These are phyloP conservation scores for Schizopygopsis pylzovi DNA, from an alignment of 2,797 vertebrate species.

Conservation along the genomic window DNA sequence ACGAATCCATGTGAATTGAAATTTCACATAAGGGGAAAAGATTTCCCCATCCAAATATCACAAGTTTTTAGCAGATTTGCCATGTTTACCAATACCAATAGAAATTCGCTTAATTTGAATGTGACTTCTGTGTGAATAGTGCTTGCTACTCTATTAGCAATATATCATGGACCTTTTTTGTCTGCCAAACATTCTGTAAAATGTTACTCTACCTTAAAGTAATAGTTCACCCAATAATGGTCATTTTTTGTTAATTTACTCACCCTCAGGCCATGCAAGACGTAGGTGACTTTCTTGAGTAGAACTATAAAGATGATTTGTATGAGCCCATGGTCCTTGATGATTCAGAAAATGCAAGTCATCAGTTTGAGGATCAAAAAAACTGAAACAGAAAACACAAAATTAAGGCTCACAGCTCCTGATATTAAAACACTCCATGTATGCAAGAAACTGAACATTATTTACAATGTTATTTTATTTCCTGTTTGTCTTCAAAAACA, in stretches of 20 bases:
- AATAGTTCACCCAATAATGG: neutral
- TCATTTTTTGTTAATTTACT: no score
- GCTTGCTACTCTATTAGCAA: neutral
- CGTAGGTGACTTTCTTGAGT: neutral
- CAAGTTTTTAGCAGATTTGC: neutral
- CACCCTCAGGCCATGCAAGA: neutral
- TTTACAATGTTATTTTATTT: neutral
- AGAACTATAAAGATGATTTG: neutral
- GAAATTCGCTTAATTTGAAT: neutral
- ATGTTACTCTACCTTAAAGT: neutral
- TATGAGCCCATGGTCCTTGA: neutral
- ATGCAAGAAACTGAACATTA: neutral
- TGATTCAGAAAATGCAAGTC: neutral
- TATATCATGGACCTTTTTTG: no score
- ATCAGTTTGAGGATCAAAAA: neutral
- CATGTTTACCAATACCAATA: neutral
- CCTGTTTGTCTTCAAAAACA: neutral
- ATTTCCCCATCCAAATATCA: no score
- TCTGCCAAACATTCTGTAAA: no score
- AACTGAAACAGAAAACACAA: neutral
- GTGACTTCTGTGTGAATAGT: neutral
- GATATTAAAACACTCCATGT: neutral
- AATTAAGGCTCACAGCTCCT: neutral
- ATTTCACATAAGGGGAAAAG: no score
- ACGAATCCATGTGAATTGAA: neutral